These are phyloP conservation scores for Hirtodrosophila confusa DNA, from an alignment of 2,888 invertebrate genomes.

Conservation along the genomic window DNA sequence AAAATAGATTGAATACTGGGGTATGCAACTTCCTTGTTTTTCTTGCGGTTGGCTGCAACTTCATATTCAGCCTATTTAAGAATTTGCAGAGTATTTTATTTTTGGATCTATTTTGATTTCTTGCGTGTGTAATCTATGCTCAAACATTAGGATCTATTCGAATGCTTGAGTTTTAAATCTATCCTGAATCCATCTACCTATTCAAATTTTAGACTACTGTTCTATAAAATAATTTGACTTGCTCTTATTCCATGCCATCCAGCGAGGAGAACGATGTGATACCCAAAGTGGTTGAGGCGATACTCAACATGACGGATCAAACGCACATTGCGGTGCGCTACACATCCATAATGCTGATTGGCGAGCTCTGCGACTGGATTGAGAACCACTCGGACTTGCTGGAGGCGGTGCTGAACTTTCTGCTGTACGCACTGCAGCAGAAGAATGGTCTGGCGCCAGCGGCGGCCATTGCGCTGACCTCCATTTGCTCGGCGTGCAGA, in stretches of 20 bases:
- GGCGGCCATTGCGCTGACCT: slow-evolving; percentile 93
- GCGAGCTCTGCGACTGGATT: slow-evolving; percentile 98
- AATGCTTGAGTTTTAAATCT: too few relatives aligned
- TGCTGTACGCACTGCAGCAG: slow-evolving; percentile 90
- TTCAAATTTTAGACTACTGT: too few relatives aligned
- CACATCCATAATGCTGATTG: slow-evolving; percentile 94
- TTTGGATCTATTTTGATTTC: too few relatives aligned
- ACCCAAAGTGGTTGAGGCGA: slow-evolving; percentile 96
- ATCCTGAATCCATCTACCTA: too few relatives aligned
- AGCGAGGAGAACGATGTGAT: slow-evolving; percentile 96
- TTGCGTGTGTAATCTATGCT: too few relatives aligned
- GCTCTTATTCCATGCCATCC: slow-evolving; percentile 54
- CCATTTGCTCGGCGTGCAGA: slow-evolving; percentile 92
- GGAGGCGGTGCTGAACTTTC: slow-evolving; percentile 92
- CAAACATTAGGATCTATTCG: too few relatives aligned
- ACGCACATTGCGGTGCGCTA: slow-evolving; percentile 94
- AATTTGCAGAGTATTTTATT: too few relatives aligned
- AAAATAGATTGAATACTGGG: too few relatives aligned
- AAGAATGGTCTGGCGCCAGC: slow-evolving; percentile 89
- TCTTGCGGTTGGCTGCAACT: too few relatives aligned
- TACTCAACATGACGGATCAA: slow-evolving; percentile 92
- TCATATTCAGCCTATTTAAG: too few relatives aligned
- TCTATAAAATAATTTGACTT: too few relatives aligned
- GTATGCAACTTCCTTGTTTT: too few relatives aligned
- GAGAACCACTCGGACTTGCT: slow-evolving; percentile 92